These are phyloP conservation scores for Pomacea maculata DNA, from an alignment of 1,140 invertebrate species.

Conservation along the genomic window DNA sequence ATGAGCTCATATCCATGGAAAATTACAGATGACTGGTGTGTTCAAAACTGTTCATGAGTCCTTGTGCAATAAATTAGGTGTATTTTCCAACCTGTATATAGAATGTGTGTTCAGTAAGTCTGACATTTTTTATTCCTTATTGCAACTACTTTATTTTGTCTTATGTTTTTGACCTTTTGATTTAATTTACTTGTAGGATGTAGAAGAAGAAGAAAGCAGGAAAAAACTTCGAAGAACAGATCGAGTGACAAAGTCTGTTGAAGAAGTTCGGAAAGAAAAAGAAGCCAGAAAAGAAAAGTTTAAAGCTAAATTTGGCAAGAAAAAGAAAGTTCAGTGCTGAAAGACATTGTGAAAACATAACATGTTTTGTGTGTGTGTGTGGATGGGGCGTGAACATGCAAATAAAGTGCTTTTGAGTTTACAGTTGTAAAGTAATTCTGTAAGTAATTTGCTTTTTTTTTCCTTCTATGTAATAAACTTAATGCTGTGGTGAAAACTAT, in stretches of 20 bases:
- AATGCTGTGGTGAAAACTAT: too few relatives aligned
- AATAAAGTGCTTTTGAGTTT: too few relatives aligned
- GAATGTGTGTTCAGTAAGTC: not conserved
- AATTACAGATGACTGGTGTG: not conserved
- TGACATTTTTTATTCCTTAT: not conserved
- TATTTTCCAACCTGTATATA: not conserved
- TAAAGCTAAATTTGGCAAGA: conserved; percentile 32
- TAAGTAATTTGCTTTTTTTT: too few relatives aligned
- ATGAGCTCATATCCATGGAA: too few relatives aligned
- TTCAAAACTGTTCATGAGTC: not conserved
- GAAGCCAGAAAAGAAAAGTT: conserved; percentile 32
- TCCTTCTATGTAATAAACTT: too few relatives aligned
- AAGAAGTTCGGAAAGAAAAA: conserved; percentile 25
- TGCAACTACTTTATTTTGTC: not conserved
- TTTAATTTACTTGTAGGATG: conserved; percentile 11
- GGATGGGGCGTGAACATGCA: too few relatives aligned
- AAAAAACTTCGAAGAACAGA: conserved; percentile 19
- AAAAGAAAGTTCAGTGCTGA: conserved; percentile 10
- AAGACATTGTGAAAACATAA: too few relatives aligned
- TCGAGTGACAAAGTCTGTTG: conserved; percentile 13
- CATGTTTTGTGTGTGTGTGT: too few relatives aligned
- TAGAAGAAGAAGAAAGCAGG: conserved; percentile 27
- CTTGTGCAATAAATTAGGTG: not conserved
- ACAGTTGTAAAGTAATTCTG: too few relatives aligned
- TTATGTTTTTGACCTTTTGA: too few relatives aligned